Conservation (phyloP, 2,888 invertebrate genomes). For the Zhuqinia jingwanae region DNA sequence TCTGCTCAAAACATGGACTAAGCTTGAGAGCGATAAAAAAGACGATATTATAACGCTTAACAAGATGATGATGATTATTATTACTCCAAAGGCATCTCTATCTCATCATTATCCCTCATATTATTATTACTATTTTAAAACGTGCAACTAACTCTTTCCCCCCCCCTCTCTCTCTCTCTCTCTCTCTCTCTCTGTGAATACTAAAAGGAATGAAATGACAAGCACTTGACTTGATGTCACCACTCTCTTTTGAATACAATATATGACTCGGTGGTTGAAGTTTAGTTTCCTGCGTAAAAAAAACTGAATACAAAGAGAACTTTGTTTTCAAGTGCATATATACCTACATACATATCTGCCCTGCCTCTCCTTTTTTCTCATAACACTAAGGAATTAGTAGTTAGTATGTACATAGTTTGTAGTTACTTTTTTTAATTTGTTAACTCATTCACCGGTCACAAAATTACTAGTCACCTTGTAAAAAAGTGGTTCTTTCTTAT, state of each 20-base stretch:
- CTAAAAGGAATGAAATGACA: constrained; percentile 66
- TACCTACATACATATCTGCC: no score
- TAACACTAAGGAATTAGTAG: background rate
- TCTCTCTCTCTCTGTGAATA: no score
- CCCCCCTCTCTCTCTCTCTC: no score
- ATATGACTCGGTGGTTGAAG: background rate
- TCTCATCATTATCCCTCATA: constrained; percentile 35
- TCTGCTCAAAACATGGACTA: background rate
- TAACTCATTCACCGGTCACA: background rate
- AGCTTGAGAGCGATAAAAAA: no score
- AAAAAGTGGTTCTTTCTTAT: constrained; percentile 33
- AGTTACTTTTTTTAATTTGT: constrained; percentile 34
- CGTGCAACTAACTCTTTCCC: constrained; percentile 36
- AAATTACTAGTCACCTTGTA: constrained; percentile 11
- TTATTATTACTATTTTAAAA: background rate
- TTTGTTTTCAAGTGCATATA: no score
- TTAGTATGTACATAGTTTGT: constrained; percentile 30
- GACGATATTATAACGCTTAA: no score
- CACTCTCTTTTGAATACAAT: constrained; percentile 36
- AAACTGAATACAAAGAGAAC: no score
- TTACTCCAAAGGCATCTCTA: constrained; percentile 64
- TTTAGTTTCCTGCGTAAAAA: constrained; percentile 1
- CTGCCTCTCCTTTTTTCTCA: background rate
- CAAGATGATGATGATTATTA: constrained; percentile 17
- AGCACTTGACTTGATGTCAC: constrained; percentile 61